These are phyloP conservation scores for Eulimnadia texana DNA, from an alignment of 1,140 invertebrate genomes.

Conservation along the genomic window DNA sequence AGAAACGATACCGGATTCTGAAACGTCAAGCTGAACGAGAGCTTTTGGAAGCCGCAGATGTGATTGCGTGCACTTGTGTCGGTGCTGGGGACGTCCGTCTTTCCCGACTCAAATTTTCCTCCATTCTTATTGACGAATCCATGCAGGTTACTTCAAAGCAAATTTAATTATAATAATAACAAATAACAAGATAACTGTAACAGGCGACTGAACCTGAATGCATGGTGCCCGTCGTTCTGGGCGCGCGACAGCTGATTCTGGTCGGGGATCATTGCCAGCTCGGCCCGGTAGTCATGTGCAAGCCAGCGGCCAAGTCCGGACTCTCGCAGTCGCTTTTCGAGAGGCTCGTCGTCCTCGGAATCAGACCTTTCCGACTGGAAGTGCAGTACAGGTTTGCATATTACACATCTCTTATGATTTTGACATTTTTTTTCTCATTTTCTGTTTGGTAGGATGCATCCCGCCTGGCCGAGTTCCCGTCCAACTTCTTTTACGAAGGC, in stretches of 20 bases:
- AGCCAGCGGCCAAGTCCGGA: constrained; percentile 92
- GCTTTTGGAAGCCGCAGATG: constrained; percentile 87
- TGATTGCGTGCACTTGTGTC: constrained; percentile 98
- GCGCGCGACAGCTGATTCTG: constrained; percentile 85
- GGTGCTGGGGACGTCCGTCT: constrained; percentile 91
- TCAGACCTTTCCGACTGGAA: constrained; percentile 83
- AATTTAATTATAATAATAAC: neutral
- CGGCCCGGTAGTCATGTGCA: constrained; percentile 98
- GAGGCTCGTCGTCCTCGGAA: constrained; percentile 87
- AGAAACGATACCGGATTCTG: constrained; percentile 81
- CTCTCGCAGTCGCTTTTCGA: constrained; percentile 96
- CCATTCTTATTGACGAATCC: constrained; percentile 96
- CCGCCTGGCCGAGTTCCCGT: constrained; percentile 94
- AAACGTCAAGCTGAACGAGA: constrained; percentile 87
- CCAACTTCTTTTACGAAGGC: constrained; percentile 99
- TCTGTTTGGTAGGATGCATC: constrained; percentile 64
- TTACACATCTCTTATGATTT: no score
- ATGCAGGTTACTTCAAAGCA: constrained; percentile 24
- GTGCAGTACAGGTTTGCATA: constrained; percentile 86
- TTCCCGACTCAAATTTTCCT: constrained; percentile 82
- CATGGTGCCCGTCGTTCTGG: constrained; percentile 95
- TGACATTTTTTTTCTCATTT: no score
- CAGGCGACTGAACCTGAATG: constrained; percentile 90
- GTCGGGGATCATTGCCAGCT: constrained; percentile 99
- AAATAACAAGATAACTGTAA: no score